These are phyloP conservation scores for Tetramorium parvispinum DNA, from an alignment of 1,140 invertebrate genomes.

Conservation along the genomic window DNA sequence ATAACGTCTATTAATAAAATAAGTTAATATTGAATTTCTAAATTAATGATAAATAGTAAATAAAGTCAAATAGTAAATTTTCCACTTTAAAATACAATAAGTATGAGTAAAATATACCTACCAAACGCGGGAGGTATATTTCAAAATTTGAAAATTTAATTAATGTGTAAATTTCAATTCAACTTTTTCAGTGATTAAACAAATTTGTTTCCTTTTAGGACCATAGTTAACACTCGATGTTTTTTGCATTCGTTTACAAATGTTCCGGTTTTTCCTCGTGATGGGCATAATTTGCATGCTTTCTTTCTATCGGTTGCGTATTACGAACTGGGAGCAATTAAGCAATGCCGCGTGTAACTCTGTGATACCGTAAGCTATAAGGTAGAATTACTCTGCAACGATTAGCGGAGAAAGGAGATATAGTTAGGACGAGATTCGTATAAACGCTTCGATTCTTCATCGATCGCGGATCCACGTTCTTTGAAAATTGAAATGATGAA, in stretches of 20 bases:
- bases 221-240: conserved; percentile 41
- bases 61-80: not conserved
- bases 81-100: not conserved
- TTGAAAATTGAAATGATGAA: conserved; percentile 7
- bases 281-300: conserved; percentile 44
- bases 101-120: not conserved
- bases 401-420: conserved; percentile 55
- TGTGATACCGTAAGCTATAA: conserved; percentile 85
- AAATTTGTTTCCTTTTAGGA: not conserved
- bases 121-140: not conserved
- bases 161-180: not conserved
- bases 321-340: conserved; percentile 76
- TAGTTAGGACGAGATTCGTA: conserved; percentile 65
- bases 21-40: not conserved
- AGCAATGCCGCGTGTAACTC: conserved; percentile 83
- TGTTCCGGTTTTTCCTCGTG: conserved; percentile 7
- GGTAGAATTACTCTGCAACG: conserved; percentile 83
- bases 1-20: not conserved
- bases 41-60: not conserved
- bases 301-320: conserved; percentile 66
- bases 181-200: not conserved
- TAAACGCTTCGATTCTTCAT: conserved; percentile 63
- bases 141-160: not conserved
- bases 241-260: conserved; percentile 49
- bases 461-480: conserved; percentile 35